These are phyloP conservation scores for Molossus alvarezi DNA, from an alignment of 2,797 vertebrate species.

Conservation along the genomic window DNA sequence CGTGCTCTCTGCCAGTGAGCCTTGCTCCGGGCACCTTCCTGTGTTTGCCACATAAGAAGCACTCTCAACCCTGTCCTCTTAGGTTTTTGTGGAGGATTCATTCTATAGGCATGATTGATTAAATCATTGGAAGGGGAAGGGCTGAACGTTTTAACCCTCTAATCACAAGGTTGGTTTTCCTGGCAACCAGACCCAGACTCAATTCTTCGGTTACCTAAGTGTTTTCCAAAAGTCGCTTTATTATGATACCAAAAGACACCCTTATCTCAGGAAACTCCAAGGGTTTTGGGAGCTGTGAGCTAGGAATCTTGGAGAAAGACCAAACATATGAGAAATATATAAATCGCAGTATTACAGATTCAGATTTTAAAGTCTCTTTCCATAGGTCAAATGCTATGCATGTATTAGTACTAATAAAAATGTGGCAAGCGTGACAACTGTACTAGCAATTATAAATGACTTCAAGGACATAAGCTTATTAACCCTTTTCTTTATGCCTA, in stretches of 20 bases:
- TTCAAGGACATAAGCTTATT: slow-evolving; percentile 36
- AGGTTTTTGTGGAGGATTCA: neutral
- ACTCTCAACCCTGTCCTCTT: neutral
- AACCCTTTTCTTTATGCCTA: slow-evolving; percentile 22
- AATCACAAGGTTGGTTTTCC: neutral
- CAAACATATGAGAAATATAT: neutral
- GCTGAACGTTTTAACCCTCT: neutral
- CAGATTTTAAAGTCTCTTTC: slow-evolving; percentile 36
- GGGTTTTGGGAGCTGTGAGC: neutral
- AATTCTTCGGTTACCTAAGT: neutral
- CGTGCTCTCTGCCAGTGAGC: neutral
- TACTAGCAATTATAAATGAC: slow-evolving; percentile 10
- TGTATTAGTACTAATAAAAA: neutral
- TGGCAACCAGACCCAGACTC: neutral
- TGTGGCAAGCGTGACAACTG: neutral
- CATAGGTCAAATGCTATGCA: neutral
- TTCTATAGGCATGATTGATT: neutral
- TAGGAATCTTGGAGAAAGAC: neutral
- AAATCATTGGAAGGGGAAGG: neutral
- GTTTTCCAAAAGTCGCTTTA: neutral
- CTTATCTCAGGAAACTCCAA: neutral
- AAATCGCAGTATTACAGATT: neutral
- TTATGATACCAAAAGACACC: neutral
- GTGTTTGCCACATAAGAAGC: neutral
- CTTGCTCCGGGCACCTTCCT: neutral